Evolutionary conservation across 2,797 vertebrate genomes (phyloP).

Genomic region (Gouania willdenowi): DNA sequence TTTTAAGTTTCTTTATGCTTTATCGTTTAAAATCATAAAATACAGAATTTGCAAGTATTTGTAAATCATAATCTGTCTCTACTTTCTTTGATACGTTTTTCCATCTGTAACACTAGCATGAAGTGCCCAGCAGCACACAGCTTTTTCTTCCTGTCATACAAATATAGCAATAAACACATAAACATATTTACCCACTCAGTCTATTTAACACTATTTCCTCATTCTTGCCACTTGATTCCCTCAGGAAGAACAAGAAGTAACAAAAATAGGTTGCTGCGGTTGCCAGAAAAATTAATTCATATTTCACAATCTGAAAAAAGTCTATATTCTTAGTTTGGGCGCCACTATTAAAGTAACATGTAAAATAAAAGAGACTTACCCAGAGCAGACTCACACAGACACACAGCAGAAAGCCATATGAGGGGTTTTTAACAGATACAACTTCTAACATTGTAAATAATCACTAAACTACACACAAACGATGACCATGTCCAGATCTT

Average conservation of each 20-base stretch:
- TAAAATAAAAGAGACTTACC: slow-evolving; percentile 52
- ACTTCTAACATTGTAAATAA: slow-evolving; percentile 1
- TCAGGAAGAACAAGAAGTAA: slow-evolving; percentile 18
- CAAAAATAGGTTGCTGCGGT: background rate
- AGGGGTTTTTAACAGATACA: slow-evolving; percentile 28
- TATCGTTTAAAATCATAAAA: too few species aligned
- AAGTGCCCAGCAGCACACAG: too few species aligned
- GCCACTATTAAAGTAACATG: background rate
- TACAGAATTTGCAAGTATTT: too few species aligned
- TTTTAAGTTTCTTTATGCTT: too few species aligned
- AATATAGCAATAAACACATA: too few species aligned
- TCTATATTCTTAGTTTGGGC: background rate
- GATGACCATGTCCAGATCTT: background rate
- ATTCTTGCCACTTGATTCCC: slow-evolving; percentile 3
- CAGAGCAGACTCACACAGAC: slow-evolving; percentile 35
- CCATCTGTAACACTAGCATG: too few species aligned
- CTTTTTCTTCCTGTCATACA: too few species aligned
- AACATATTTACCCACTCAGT: too few species aligned
- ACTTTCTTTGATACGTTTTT: too few species aligned
- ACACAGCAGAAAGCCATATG: slow-evolving; percentile 23
- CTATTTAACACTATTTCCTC: slow-evolving; percentile 29
- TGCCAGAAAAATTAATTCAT: background rate
- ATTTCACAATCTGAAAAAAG: slow-evolving; percentile 24
- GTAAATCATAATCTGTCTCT: too few species aligned
- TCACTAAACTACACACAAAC: slow-evolving; percentile 1